Evolutionary conservation across 2,797 vertebrate genomes (phyloP).

Genomic region (Arnoldichthys spilopterus): DNA sequence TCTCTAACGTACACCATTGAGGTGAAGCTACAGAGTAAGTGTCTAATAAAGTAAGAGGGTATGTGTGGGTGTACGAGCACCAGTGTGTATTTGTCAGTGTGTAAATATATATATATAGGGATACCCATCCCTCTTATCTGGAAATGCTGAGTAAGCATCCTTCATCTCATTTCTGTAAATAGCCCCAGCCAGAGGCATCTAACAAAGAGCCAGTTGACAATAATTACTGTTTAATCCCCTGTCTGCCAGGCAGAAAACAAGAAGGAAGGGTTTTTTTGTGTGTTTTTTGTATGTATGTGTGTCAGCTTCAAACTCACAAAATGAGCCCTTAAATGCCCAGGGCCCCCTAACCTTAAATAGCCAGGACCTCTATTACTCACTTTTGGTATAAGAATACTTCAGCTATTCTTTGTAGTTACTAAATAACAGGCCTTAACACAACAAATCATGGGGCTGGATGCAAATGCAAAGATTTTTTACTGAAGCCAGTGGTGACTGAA

Average conservation of each 20-base stretch:
- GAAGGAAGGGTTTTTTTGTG: neutral
- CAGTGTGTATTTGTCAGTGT: neutral
- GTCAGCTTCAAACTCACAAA: neutral
- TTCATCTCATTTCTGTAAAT: conserved; percentile 31
- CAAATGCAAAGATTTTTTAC: no score
- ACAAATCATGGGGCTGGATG: no score
- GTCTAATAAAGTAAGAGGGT: neutral
- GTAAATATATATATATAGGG: neutral
- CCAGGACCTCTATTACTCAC: no score
- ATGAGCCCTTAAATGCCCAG: no score
- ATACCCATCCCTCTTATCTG: neutral
- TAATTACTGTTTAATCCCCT: conserved; percentile 38
- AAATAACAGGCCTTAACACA: no score
- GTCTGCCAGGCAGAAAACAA: conserved; percentile 22
- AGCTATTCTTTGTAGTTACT: no score
- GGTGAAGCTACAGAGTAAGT: no score
- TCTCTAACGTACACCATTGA: no score
- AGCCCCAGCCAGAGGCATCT: conserved; percentile 4
- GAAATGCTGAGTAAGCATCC: conserved; percentile 1
- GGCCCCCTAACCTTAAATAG: no score
- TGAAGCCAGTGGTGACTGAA: no score
- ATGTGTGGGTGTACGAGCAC: neutral
- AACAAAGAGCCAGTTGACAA: conserved; percentile 14
- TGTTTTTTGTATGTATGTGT: neutral
- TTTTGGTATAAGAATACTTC: no score